Conservation (phyloP, 2,113 vertebrate species). For the Cochlearius cochlearius region DNA sequence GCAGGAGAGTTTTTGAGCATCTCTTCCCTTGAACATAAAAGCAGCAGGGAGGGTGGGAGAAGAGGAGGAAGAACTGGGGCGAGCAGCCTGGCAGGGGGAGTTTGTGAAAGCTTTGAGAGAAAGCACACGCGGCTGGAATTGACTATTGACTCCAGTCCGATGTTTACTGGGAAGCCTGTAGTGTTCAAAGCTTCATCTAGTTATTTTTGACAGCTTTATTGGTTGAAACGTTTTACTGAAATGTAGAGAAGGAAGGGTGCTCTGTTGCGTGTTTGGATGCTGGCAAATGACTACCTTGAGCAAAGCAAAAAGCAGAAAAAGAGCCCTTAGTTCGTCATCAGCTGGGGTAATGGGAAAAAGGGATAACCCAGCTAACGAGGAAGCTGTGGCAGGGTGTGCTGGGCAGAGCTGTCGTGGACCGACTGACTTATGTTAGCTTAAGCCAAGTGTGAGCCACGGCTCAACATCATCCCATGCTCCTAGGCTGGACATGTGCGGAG, state of each 20-base stretch:
- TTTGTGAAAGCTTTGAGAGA: background rate
- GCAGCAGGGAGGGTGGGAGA: background rate
- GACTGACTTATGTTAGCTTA: background rate
- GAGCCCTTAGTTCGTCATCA: background rate
- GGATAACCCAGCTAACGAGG: background rate
- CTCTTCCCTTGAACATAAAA: constrained; percentile 24
- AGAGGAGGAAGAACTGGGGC: background rate
- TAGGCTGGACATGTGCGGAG: accelerated
- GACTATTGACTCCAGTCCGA: background rate
- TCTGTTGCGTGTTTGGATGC: background rate
- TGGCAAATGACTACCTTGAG: background rate
- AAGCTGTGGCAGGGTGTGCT: background rate
- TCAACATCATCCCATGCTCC: background rate
- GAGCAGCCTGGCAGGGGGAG: background rate
- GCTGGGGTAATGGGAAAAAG: background rate
- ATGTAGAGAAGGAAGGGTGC: background rate
- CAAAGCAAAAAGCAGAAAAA: background rate
- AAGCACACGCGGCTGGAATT: background rate
- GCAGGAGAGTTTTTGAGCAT: background rate
- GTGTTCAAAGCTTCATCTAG: background rate
- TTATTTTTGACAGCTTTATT: background rate
- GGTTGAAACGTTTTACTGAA: background rate
- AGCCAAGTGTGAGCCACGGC: background rate
- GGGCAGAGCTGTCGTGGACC: background rate
- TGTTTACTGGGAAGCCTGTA: background rate